Evolutionary conservation across 1,140 invertebrate species (phyloP), one percentile per base, ranked within the genome.

Genomic region (Zaprionus lachaisei): DNA sequence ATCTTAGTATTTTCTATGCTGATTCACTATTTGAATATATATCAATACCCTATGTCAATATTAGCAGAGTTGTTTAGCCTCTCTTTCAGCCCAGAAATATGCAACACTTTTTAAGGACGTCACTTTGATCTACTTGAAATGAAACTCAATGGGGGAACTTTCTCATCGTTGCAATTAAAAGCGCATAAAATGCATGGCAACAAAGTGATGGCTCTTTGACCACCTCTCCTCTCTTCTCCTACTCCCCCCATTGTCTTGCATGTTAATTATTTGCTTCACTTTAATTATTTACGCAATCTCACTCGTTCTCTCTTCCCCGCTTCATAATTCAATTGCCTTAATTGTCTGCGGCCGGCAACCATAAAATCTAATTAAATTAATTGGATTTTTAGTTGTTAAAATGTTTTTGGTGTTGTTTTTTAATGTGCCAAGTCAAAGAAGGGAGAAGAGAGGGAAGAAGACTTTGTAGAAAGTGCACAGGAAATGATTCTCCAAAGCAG

Each of bases 321-420:
- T 89, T 80, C 85, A 89, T 90, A 85, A 90, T 90, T 90, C 81
- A 89, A 90, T 90, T 90, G 81, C 77, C 82, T 90, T 85, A 74
- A 90, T 85, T 77, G 64, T 80, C 57, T 75, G 74, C 74, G 54
- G 66, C 55, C 61, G 73, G 77, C 54, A 77, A 67, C 58, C 66
- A 81, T 87, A 89, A 89, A 87, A 81, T 76, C 80, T 81, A 84
- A 79, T 79, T 87, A 84, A 84, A 75, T 89, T 89, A 83, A 87
- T 87, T 87, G 81, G 73, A 84, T 89, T 86, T 81, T 87, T 55
- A 71, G 41, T 57, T 47, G 74, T 51, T 66, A 51, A 51, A 62
- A 56, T 57, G 44, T 68, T 75, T 64, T 72, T 60, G 54, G 61
- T 64, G 77, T 73, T 63, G 77, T 73, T 63, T 65, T 65, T 24